phyloP scores from a whole-genome alignment of 2,797 vertebrate genomes.

The Scleropages formosus region DNA sequence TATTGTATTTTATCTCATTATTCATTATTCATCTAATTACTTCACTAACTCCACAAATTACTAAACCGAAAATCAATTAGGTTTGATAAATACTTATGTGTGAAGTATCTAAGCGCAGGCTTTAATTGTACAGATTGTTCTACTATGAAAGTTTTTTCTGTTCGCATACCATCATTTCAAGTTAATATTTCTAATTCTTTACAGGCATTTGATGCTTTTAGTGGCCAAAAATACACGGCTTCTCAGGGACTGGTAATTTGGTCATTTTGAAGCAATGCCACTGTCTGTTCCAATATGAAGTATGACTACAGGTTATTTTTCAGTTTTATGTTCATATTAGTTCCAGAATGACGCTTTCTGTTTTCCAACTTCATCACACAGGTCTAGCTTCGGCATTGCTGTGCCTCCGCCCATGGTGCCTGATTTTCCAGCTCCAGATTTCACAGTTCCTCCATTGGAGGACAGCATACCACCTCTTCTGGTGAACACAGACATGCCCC shows the following conservation, averaged over 20 bases:
- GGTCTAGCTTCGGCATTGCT: slow-evolving; percentile 60
- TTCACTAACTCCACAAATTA: too few relatives aligned
- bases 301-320: background rate
- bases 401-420: slow-evolving; percentile 69
- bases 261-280: too few relatives aligned
- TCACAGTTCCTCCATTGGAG: slow-evolving; percentile 30
- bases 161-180: background rate
- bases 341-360: background rate
- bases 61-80: too few relatives aligned
- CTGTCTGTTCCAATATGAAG: background rate
- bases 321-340: background rate
- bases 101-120: too few relatives aligned
- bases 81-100: too few relatives aligned
- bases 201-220: background rate
- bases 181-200: background rate
- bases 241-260: too few relatives aligned
- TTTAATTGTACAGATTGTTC: too few relatives aligned
- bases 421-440: slow-evolving; percentile 24
- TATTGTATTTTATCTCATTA: too few relatives aligned
- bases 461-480: slow-evolving; percentile 43
- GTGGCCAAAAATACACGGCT: too few relatives aligned
- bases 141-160: too few relatives aligned
- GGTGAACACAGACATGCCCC: slow-evolving; percentile 17
- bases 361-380: slow-evolving; percentile 34
- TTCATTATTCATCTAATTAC: too few relatives aligned